phyloP scores from a whole-genome alignment of 2,888 invertebrate species.

The Rhagonycha fulva region DNA sequence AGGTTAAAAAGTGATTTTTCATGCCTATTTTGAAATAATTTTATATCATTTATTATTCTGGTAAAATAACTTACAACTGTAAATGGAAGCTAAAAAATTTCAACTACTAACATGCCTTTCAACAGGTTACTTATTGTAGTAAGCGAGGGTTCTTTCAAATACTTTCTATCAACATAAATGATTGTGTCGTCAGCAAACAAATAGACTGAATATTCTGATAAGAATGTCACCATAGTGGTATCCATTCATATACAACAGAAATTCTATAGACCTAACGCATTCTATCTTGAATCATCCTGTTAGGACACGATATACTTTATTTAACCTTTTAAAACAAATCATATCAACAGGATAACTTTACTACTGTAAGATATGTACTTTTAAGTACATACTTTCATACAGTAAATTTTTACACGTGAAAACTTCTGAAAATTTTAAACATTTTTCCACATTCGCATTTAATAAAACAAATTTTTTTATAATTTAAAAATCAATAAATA shows the following conservation, averaged over 20 bases:
- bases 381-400: neutral
- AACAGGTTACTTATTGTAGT: neutral
- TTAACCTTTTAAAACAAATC: neutral
- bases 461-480: neutral
- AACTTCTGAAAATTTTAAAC: neutral
- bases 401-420: neutral
- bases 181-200: neutral
- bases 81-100: neutral
- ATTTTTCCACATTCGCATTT: neutral
- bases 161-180: constrained; percentile 4
- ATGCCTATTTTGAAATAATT: neutral
- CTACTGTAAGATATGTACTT: neutral
- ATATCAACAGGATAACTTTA: neutral
- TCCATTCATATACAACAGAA: neutral
- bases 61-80: neutral
- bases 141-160: neutral
- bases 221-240: constrained; percentile 1
- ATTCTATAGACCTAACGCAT: constrained; percentile 1
- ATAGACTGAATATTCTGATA: constrained; percentile 3
- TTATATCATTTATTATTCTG: neutral
- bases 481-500: neutral
- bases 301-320: neutral
- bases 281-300: neutral
- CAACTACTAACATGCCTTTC: neutral
- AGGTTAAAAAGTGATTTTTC: neutral